Evolutionary conservation across 2,113 vertebrate genomes (phyloP).

Genomic region (Thamnophis sirtalis): DNA sequence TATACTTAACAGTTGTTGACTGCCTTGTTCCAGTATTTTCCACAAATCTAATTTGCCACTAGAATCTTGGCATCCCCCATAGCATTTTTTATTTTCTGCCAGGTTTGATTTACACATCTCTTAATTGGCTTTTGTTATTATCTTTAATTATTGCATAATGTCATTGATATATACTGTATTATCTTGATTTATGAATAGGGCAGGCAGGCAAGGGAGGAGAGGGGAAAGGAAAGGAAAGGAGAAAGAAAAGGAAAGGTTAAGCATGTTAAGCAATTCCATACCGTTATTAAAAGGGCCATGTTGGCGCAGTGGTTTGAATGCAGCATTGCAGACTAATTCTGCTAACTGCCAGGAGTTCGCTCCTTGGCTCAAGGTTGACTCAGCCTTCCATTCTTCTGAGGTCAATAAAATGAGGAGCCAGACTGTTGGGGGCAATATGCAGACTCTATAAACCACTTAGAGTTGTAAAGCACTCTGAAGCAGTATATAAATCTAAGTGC

Average conservation of each 20-base stretch:
- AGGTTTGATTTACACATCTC: neutral
- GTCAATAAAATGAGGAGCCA: too few species aligned
- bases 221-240: too few species aligned
- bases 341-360: too few species aligned
- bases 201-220: neutral
- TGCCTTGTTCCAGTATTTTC: neutral
- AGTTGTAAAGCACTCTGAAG: too few species aligned
- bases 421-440: too few species aligned
- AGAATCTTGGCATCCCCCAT: neutral
- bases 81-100: neutral
- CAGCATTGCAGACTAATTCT: too few species aligned
- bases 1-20: neutral
- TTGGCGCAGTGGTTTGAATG: too few species aligned
- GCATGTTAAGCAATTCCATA: neutral
- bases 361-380: too few species aligned
- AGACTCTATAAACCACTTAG: too few species aligned
- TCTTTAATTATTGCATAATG: neutral
- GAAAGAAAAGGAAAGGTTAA: too few species aligned
- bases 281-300: neutral
- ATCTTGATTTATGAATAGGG: neutral
- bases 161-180: neutral
- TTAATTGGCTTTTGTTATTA: neutral
- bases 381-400: too few species aligned
- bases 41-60: neutral
- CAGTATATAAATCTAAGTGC: too few species aligned